These are phyloP conservation scores for Tipula helvola DNA, from an alignment of 2,888 invertebrate genomes.

Conservation along the genomic window DNA sequence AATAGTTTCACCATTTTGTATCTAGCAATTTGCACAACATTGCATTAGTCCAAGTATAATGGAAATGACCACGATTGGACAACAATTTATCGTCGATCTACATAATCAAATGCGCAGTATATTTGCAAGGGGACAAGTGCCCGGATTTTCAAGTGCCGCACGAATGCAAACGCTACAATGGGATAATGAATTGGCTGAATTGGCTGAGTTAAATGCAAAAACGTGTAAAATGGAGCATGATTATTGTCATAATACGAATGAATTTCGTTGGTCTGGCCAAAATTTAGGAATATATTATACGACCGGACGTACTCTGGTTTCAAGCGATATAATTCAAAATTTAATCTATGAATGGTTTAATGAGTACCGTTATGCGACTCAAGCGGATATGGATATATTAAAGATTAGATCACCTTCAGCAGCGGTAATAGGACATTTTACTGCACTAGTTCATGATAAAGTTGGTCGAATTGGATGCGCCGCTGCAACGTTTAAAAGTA, in stretches of 20 bases:
- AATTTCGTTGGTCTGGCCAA: background rate
- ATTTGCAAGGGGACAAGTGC: background rate
- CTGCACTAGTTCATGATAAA: constrained; percentile 13
- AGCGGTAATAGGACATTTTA: constrained; percentile 13
- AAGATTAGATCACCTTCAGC: background rate
- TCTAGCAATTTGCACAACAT: background rate
- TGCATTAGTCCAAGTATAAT: background rate
- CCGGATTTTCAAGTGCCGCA: background rate
- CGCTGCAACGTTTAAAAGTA: background rate
- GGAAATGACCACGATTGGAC: background rate
- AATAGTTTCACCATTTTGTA: background rate
- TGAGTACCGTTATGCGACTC: background rate
- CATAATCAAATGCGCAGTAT: background rate
- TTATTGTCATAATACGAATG: background rate
- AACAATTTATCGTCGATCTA: background rate
- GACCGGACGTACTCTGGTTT: background rate
- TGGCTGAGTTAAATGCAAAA: constrained; percentile 1
- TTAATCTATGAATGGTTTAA: background rate
- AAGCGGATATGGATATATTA: background rate
- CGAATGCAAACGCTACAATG: background rate
- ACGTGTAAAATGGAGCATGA: constrained; percentile 6
- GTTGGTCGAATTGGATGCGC: constrained; percentile 15
- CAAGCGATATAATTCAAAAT: background rate
- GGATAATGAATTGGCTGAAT: background rate
- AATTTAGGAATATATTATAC: background rate